Evolutionary conservation across 2,113 vertebrate genomes (phyloP).

Genomic region (Sporophila hypoxantha): DNA sequence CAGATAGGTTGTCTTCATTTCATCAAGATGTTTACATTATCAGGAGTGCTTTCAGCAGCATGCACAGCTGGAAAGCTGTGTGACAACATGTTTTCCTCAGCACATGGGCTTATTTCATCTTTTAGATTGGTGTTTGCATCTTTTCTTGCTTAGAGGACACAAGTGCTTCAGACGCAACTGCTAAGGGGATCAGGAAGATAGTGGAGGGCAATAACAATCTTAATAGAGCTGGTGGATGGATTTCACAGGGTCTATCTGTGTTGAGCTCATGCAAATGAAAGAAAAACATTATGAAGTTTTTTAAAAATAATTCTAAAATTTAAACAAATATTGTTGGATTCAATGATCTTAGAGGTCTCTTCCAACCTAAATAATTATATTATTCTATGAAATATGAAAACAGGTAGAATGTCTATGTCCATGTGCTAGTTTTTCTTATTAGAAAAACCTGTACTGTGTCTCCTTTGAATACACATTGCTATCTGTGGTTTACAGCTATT

Average conservation of each 20-base stretch:
- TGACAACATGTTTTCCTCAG: background rate
- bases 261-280: background rate
- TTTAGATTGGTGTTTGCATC: background rate
- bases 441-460: background rate
- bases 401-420: fast-evolving
- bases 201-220: background rate
- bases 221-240: background rate
- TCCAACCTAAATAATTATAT: background rate
- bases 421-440: background rate
- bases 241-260: background rate
- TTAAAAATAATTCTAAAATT: background rate
- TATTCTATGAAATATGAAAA: background rate
- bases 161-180: background rate
- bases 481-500: background rate
- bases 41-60: background rate
- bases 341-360: background rate
- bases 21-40: background rate
- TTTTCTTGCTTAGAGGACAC: background rate
- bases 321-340: background rate
- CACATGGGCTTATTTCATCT: background rate
- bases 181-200: background rate
- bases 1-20: background rate
- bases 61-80: background rate
- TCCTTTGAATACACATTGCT: background rate
- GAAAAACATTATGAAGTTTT: background rate